phyloP scores from a whole-genome alignment of 2,888 invertebrate species.

The Apotomis turbidana region DNA sequence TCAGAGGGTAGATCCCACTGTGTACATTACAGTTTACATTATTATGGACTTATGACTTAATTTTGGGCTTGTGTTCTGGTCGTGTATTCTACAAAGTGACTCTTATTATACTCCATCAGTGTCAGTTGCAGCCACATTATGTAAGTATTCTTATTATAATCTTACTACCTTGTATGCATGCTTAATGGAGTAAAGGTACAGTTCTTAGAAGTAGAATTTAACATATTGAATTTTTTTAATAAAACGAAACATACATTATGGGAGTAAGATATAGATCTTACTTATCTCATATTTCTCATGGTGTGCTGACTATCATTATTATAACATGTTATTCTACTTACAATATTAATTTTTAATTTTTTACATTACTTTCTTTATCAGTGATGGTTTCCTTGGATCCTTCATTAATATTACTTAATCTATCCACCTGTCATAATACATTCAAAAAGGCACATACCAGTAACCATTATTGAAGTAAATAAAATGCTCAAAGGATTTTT shows the following conservation, averaged over 20 bases:
- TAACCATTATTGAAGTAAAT: too few species aligned
- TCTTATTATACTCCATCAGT: not conserved
- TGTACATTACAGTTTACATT: not conserved
- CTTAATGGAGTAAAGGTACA: conserved; percentile 3
- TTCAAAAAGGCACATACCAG: too few species aligned
- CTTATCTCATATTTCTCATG: too few species aligned
- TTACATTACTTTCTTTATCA: too few species aligned
- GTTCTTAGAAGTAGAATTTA: conserved; percentile 12
- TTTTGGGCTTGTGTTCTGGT: conserved; percentile 24
- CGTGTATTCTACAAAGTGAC: conserved; percentile 21
- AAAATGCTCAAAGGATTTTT: too few species aligned
- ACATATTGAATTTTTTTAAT: not conserved
- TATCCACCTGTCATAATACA: too few species aligned
- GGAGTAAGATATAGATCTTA: too few species aligned
- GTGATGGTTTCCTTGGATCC: too few species aligned
- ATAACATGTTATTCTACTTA: not conserved
- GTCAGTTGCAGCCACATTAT: not conserved
- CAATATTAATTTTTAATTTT: too few species aligned
- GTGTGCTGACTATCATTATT: too few species aligned
- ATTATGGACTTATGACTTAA: conserved; percentile 29
- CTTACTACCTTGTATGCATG: conserved; percentile 1
- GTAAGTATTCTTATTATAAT: conserved; percentile 19
- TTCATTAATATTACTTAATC: too few species aligned
- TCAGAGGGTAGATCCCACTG: conserved; percentile 9
- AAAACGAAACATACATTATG: too few species aligned